Evolutionary conservation across 1,140 invertebrate genomes (phyloP), one percentile per base, ranked within the genome.

Genomic region (Nasonia giraulti): DNA sequence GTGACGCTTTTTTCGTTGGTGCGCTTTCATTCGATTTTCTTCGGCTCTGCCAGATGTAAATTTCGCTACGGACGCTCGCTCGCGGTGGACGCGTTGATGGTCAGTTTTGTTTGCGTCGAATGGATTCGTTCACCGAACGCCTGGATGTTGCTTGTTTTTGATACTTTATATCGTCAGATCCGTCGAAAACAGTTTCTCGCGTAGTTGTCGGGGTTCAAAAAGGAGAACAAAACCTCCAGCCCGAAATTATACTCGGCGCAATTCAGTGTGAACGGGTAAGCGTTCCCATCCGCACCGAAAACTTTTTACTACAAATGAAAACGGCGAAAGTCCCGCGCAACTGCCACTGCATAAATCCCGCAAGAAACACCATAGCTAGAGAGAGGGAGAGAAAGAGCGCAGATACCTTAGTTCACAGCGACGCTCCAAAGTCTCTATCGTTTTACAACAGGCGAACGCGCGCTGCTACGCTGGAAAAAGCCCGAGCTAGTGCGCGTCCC

Each of bases 241-340:
- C 55, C 55, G 4, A 62, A 62, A 75, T 44, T 14, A 31, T 12
- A 4, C 27, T 33, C 23, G 0, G 27, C 33, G 20, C 2, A 44
- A 75, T 40, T 31, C 4, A n/a, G 37, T 40, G 73, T 44, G 73
- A 75, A 75, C 73, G 33, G 20, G n/a, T 31, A 17, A 75, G 37
- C 2, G 20, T n/a, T n/a, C 27, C 23, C n/a, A 11, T 2, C 73
- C 7, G 31, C 77, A 8, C 23, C 20, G 73, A 66, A 77, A 71
- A 84, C 68, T 77, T 86, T 86, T 86, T 62, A 82, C 77, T 83
- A 80, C 78, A 76, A 71, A 86, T 84, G 83, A 80, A 84, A 62
- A 80, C 27, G 69, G 8, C 37, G n/a, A 40, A 76, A 82, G 47
- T 82, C 37, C 5, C n/a, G 66, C 78, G 33, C 55, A 71, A 69